Evolutionary conservation across 2,888 invertebrate species (phyloP).

Genomic region (Xestia rhomboidea): DNA sequence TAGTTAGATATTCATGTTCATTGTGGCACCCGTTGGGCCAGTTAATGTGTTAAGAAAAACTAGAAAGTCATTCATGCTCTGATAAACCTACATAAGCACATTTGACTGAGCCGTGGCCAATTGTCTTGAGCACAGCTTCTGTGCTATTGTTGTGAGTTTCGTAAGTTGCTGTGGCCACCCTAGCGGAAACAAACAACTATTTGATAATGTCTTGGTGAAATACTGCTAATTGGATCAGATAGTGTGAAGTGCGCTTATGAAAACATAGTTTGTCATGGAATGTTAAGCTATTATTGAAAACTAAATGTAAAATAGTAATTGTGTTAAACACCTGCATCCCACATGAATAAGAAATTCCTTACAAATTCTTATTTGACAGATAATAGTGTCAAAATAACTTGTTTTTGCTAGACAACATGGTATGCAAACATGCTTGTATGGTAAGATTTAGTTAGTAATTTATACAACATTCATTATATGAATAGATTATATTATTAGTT

Average conservation of each 20-base stretch:
- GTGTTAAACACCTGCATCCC: slow-evolving; percentile 29
- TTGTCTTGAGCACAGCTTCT: slow-evolving; percentile 85
- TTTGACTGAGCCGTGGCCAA: slow-evolving; percentile 83
- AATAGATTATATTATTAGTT: slow-evolving; percentile 2
- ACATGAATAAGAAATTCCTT: slow-evolving; percentile 39
- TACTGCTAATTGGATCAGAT: slow-evolving; percentile 42
- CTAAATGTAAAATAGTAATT: slow-evolving; percentile 17
- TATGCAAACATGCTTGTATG: slow-evolving; percentile 32
- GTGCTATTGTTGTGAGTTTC: slow-evolving; percentile 86
- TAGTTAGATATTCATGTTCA: slow-evolving; percentile 46
- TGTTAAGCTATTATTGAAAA: slow-evolving; percentile 34
- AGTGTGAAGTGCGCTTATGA: slow-evolving; percentile 30
- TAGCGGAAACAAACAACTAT: slow-evolving; percentile 78
- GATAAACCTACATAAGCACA: slow-evolving; percentile 85
- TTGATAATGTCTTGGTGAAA: slow-evolving; percentile 55
- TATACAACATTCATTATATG: slow-evolving; percentile 1
- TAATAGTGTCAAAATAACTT: slow-evolving; percentile 29
- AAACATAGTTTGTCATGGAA: slow-evolving; percentile 32
- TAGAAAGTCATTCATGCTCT: slow-evolving; percentile 91
- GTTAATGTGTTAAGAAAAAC: slow-evolving; percentile 76
- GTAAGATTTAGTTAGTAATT: slow-evolving; percentile 18
- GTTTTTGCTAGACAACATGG: slow-evolving; percentile 21
- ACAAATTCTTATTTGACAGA: slow-evolving; percentile 58
- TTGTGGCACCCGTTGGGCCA: slow-evolving; percentile 55
- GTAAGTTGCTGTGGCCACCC: slow-evolving; percentile 81